Percentiles rank a stretch among this genome's conserved stretches.
These are phyloP conservation scores for Druon quercuslanigerum DNA, from an alignment of 1,140 invertebrate genomes.

Conservation along the genomic window DNA sequence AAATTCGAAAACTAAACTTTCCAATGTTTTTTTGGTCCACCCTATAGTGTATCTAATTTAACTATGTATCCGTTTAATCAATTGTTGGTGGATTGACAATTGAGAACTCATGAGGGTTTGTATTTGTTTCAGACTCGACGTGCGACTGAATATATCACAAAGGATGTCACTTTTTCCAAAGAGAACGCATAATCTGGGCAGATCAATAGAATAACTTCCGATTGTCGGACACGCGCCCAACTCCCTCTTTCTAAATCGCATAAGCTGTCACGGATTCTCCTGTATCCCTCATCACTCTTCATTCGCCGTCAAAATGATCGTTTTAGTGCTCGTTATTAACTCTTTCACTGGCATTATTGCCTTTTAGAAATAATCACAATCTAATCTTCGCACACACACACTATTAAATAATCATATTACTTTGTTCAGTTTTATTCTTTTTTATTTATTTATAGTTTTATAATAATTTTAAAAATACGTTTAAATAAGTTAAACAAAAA, in stretches of 20 bases:
- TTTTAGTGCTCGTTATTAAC: conserved; percentile 45
- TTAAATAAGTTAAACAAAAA: too few species aligned
- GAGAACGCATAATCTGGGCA: conserved; percentile 23
- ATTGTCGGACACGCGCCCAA: conserved; percentile 14
- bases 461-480: too few species aligned
- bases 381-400: neutral
- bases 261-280: conserved; percentile 25
- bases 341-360: conserved; percentile 36
- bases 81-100: conserved; percentile 22
- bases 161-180: conserved; percentile 28
- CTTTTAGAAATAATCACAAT: neutral
- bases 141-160: conserved; percentile 21
- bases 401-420: neutral
- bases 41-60: neutral
- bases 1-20: too few species aligned
- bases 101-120: conserved; percentile 15
- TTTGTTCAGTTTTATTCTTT: neutral
- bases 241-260: conserved; percentile 36
- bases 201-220: conserved; percentile 30
- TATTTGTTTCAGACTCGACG: conserved; percentile 8
- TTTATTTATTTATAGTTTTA: neutral
- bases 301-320: conserved; percentile 43
- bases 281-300: conserved; percentile 45
- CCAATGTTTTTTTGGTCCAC: too few species aligned
- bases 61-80: conserved; percentile 3